A percentile compares a stretch with the other conserved stretches of the same genome.
phyloP scores from a whole-genome alignment of 1,140 invertebrate genomes.

The Lamellibrachia luymesi region DNA sequence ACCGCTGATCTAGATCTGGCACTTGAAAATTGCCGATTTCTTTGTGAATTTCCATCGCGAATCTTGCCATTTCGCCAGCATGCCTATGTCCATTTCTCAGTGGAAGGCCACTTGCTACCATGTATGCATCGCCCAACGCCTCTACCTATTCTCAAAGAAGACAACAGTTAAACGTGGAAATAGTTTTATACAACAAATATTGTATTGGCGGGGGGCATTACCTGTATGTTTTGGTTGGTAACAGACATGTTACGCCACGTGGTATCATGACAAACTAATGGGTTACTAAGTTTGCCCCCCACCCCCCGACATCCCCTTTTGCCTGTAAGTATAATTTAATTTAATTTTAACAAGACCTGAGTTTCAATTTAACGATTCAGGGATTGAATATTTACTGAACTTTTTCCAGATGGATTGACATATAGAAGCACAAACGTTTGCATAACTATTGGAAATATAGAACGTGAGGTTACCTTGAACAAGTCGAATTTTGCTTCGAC shows the following conservation, averaged over 20 bases:
- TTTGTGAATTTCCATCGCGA: conserved; percentile 82
- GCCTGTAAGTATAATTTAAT: no score
- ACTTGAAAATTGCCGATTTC: conserved; percentile 64
- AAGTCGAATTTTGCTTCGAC: background rate
- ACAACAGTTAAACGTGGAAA: background rate
- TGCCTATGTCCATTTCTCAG: conserved; percentile 69
- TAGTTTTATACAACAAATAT: background rate
- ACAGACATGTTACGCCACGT: no score
- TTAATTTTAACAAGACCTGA: no score
- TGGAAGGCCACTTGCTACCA: conserved; percentile 54
- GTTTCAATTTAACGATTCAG: no score
- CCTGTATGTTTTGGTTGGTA: no score
- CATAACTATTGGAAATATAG: background rate
- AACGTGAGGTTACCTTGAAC: background rate
- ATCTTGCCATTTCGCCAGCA: conserved; percentile 79
- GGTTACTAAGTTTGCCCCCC: no score
- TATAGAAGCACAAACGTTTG: background rate
- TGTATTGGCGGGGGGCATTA: no score
- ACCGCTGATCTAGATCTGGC: background rate
- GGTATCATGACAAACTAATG: no score
- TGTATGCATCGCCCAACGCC: conserved; percentile 53
- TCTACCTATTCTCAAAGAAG: conserved; percentile 59
- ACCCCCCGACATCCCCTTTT: no score
- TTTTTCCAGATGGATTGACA: background rate
- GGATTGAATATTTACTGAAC: no score